Percentiles rank a stretch among this genome's conserved stretches.
Evolutionary conservation across 2,888 invertebrate species (phyloP).

Genomic region (Melieria omissa): DNA sequence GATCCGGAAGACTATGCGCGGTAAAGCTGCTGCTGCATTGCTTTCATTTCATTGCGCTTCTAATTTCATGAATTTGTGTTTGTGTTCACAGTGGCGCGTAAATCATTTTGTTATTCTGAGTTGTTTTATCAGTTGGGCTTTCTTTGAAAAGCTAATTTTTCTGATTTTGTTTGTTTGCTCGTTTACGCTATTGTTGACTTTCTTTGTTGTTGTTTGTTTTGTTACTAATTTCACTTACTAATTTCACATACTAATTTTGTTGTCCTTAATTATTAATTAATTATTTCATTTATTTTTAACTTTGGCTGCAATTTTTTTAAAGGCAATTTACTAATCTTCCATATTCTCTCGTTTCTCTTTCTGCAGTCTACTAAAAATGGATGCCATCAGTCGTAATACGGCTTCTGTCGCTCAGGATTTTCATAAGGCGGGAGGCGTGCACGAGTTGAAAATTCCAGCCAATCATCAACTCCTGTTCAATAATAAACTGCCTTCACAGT

Average conservation of each 20-base stretch:
- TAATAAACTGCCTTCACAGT: constrained; percentile 66
- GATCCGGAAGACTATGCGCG: constrained; percentile 70
- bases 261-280: constrained; percentile 2
- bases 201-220: constrained; percentile 8
- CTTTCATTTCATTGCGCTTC: constrained; percentile 11
- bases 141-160: no score
- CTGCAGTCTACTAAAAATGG: constrained; percentile 67
- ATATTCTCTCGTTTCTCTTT: constrained; percentile 1
- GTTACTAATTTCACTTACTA: neutral
- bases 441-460: constrained; percentile 66
- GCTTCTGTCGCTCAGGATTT: constrained; percentile 71
- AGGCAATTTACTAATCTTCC: neutral
- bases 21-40: constrained; percentile 52
- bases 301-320: constrained; percentile 9
- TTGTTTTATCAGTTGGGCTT: no score
- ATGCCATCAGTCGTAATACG: constrained; percentile 67
- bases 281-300: constrained; percentile 16
- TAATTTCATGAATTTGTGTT: constrained; percentile 28
- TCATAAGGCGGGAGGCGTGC: constrained; percentile 74
- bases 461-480: constrained; percentile 66
- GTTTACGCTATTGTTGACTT: constrained; percentile 8
- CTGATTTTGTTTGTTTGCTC: constrained; percentile 6
- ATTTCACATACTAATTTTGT: neutral
- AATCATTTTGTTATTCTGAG: constrained; percentile 29
- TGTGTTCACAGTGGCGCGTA: constrained; percentile 21